Evolutionary conservation across 2,888 invertebrate genomes (phyloP).

Genomic region (Linnaemya vulpina): DNA sequence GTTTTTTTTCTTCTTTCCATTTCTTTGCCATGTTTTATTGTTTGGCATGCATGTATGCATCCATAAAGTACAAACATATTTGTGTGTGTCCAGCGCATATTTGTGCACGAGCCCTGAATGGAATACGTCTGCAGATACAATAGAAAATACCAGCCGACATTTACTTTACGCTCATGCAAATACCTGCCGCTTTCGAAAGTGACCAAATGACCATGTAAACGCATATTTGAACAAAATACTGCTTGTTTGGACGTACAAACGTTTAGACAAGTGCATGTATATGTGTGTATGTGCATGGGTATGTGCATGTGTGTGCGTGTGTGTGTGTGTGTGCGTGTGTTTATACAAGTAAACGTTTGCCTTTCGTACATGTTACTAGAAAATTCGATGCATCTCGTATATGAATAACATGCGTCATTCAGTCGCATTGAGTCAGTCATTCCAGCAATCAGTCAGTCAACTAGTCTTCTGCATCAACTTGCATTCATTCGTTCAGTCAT

Average conservation of each 20-base stretch:
- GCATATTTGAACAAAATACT: constrained; percentile 71
- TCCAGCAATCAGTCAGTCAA: constrained; percentile 13
- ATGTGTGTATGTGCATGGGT: constrained; percentile 3
- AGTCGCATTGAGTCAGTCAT: constrained; percentile 17
- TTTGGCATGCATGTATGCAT: constrained; percentile 42
- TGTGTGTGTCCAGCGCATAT: constrained; percentile 33
- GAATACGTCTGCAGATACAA: constrained; percentile 42
- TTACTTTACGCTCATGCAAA: constrained; percentile 72
- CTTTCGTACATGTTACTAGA: constrained; percentile 20
- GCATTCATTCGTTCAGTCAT: constrained; percentile 36
- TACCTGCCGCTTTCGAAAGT: constrained; percentile 71
- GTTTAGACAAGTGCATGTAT: not conserved
- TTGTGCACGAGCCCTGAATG: constrained; percentile 39
- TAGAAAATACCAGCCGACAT: constrained; percentile 65
- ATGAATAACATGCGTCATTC: constrained; percentile 27
- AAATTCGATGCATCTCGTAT: constrained; percentile 34
- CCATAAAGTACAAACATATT: constrained; percentile 35
- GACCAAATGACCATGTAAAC: constrained; percentile 74
- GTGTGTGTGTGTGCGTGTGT: not conserved
- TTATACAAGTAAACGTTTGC: constrained; percentile 1
- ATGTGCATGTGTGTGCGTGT: not conserved
- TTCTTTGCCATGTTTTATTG: constrained; percentile 25
- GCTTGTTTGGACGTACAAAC: not conserved
- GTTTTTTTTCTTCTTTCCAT: constrained; percentile 22
- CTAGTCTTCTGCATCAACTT: constrained; percentile 21